These are phyloP conservation scores for Smittia sp. DNA, from an alignment of 2,888 invertebrate genomes.

Conservation along the genomic window DNA sequence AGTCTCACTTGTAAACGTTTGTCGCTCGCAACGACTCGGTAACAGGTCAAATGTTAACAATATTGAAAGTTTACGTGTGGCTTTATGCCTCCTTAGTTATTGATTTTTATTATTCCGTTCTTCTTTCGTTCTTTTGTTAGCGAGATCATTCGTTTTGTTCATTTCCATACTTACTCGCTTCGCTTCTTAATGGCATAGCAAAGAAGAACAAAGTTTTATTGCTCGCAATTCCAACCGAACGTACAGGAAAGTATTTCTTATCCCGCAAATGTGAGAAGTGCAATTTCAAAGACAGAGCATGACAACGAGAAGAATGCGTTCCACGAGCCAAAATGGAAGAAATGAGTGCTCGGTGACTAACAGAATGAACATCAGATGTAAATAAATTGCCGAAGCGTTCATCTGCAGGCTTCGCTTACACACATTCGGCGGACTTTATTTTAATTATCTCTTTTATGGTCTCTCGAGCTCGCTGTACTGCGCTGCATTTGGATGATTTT, in stretches of 20 bases:
- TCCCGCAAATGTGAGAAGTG: neutral
- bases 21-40: neutral
- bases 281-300: neutral
- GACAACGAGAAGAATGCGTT: constrained; percentile 3
- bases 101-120: constrained; percentile 21
- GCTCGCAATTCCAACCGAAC: neutral
- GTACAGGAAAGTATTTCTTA: neutral
- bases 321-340: neutral
- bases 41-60: constrained; percentile 35
- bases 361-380: too few relatives aligned
- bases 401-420: neutral
- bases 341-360: neutral
- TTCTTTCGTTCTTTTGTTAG: neutral
- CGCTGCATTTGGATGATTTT: neutral
- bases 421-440: constrained; percentile 10
- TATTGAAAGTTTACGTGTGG: constrained; percentile 17
- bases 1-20: too few relatives aligned
- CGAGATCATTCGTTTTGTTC: neutral
- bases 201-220: neutral
- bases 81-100: constrained; percentile 9
- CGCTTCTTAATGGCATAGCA: neutral
- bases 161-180: neutral
- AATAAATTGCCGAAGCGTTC: neutral
- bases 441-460: constrained; percentile 21
- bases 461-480: neutral